Conservation (phyloP, 2,113 vertebrate species). For the Mastomys coucha region DNA sequence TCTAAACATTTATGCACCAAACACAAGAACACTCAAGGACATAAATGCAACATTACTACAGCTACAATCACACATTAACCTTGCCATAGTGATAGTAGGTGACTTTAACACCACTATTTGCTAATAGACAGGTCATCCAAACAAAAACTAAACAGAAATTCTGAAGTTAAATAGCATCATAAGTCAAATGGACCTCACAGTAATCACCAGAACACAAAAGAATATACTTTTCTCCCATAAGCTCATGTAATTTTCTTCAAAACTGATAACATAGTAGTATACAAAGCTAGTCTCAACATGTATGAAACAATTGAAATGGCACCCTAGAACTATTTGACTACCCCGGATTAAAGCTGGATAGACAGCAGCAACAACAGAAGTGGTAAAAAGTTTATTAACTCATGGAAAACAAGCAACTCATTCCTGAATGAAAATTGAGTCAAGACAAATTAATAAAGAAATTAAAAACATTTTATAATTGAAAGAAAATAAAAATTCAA, state of each 20-base stretch:
- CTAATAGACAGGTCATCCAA: background rate
- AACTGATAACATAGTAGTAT: background rate
- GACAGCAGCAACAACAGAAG: background rate
- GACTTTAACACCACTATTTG: background rate
- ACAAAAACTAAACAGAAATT: background rate
- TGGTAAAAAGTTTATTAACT: background rate
- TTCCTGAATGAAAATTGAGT: background rate
- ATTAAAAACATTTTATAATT: background rate
- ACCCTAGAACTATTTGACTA: background rate
- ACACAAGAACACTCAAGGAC: background rate
- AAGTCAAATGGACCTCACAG: background rate
- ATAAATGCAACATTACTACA: background rate
- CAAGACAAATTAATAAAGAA: background rate
- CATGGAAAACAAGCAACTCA: background rate
- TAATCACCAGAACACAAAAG: background rate
- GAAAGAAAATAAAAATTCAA: background rate
- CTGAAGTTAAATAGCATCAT: background rate
- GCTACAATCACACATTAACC: background rate
- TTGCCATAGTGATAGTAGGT: background rate
- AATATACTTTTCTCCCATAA: background rate
- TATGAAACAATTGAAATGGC: background rate
- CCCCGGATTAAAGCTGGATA: background rate
- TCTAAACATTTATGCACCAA: background rate
- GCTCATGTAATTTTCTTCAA: background rate
- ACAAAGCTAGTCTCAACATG: background rate